Evolutionary conservation across 2,797 vertebrate species (phyloP), one percentile per base, ranked within the genome.

Genomic region (Gouania willdenowi): DNA sequence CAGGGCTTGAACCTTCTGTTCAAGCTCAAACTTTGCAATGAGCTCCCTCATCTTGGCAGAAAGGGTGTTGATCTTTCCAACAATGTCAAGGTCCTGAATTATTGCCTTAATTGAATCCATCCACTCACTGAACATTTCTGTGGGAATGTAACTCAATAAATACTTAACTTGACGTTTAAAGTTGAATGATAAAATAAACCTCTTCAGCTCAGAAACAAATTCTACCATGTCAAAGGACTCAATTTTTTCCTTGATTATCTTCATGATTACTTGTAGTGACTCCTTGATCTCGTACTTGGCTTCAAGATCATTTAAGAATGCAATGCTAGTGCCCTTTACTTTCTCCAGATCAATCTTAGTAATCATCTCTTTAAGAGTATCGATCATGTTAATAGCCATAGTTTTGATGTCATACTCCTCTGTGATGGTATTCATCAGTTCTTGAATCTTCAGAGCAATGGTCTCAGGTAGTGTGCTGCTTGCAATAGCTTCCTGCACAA

Each of bases 291-390:
- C 37, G 50, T 89, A 91, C 3, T 84, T 46, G 19, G 51, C 36
- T 47, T 92, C 86, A 45, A 94, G 17, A 48, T 91, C 85, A 56
- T 77, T 66, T 63, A 94, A 71, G 85, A 92, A 89, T 61, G 69
- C 65, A 50, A 86, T 54, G 46, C 72, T 47, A 18, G 59, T 90
- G 33, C 71, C 87, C 63, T 74, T 64, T 10, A 89, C 71, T 69
- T 84, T 75, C 53, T 83, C 81, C 26, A 91, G 58, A 64, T 93
- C 77, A 70, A 87, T 83, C 21, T 84, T 61, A 34, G 60, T 55
- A 39, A 94, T 53, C 30, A 86, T 43, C 9, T 35, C 15, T 26
- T 36, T 77, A 9, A 93, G 28, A 16, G 74, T 63, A 38, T 86
- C 80, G 58, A 95, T 85, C 19, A 75, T 28, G 53, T 64, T 65